Conservation (phyloP, 2,888 invertebrate genomes). For the Liposcelis brunnea region DNA sequence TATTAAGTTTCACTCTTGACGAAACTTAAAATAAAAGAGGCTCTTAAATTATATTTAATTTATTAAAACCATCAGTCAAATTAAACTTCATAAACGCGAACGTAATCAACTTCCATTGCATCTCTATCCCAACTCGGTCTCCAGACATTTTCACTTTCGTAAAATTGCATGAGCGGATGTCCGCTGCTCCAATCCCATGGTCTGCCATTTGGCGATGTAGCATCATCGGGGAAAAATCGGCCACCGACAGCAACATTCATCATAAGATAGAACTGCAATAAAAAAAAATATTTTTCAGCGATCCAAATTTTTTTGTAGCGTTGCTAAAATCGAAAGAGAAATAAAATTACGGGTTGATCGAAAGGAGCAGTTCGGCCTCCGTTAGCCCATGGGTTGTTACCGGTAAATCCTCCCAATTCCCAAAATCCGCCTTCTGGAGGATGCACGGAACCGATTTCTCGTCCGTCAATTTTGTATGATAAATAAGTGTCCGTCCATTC, state of each 20-base stretch:
- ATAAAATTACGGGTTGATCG: constrained; percentile 31
- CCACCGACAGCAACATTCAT: constrained; percentile 27
- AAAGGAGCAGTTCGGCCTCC: constrained; percentile 46
- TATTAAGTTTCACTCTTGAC: too few relatives aligned
- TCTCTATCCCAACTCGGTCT: constrained; percentile 15
- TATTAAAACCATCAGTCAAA: too few relatives aligned
- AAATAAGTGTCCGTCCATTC: constrained; percentile 38
- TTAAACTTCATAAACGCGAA: constrained; percentile 15
- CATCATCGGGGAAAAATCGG: constrained; percentile 20
- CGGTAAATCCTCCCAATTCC: constrained; percentile 39
- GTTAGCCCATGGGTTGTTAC: constrained; percentile 37
- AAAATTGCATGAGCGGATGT: constrained; percentile 16
- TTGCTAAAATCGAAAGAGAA: background rate
- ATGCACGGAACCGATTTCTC: constrained; percentile 31
- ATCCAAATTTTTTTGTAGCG: too few relatives aligned
- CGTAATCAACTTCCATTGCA: constrained; percentile 16
- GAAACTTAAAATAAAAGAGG: too few relatives aligned
- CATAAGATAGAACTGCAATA: constrained; percentile 24
- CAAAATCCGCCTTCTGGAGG: constrained; percentile 45
- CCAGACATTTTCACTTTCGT: constrained; percentile 15
- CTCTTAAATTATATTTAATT: too few relatives aligned
- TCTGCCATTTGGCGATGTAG: constrained; percentile 15
- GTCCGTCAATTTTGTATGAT: constrained; percentile 29
- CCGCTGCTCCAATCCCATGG: constrained; percentile 16
- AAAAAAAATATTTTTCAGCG: background rate